Percentiles rank a stretch among this genome's conserved stretches.
Evolutionary conservation across 2,113 vertebrate genomes (phyloP).

Genomic region (Epinephelus moara): DNA sequence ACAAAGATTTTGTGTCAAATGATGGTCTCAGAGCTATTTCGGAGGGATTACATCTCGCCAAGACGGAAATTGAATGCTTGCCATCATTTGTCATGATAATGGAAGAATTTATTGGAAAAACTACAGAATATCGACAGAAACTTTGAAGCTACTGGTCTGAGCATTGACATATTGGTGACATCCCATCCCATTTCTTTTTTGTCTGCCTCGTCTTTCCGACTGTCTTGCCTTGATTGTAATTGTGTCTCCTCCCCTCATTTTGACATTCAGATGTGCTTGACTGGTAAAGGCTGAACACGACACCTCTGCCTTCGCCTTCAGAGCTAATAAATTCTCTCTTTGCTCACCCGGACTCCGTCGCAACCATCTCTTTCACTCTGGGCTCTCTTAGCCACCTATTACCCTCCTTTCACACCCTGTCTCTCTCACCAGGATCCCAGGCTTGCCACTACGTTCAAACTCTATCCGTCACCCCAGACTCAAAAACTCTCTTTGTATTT

Average conservation of each 20-base stretch:
- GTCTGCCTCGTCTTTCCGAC: conserved; percentile 12
- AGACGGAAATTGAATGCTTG: conserved; percentile 21
- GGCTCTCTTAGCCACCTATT: conserved; percentile 21
- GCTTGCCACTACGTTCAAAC: neutral
- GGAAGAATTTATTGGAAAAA: conserved; percentile 13
- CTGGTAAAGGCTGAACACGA: conserved; percentile 48
- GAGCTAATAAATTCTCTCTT: conserved; percentile 50
- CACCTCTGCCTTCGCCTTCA: conserved; percentile 29
- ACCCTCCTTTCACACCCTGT: conserved; percentile 13
- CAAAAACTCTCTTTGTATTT: conserved; percentile 5
- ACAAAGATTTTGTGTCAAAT: conserved; percentile 16
- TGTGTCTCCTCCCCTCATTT: conserved; percentile 35
- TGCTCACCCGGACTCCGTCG: neutral
- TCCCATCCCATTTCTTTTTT: conserved; percentile 2
- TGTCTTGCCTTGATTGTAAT: conserved; percentile 30
- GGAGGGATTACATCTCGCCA: neutral
- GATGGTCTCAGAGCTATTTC: neutral
- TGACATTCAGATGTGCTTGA: conserved; percentile 63
- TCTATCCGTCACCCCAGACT: neutral
- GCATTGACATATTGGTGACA: conserved; percentile 12
- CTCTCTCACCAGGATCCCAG: conserved; percentile 23
- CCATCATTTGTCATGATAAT: conserved; percentile 35
- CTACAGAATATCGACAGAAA: conserved; percentile 15
- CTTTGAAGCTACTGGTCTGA: neutral
- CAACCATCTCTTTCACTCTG: neutral